Evolutionary conservation across 2,797 vertebrate species (phyloP), one percentile per base, ranked within the genome.

Genomic region (Allochrocebus solatus): DNA sequence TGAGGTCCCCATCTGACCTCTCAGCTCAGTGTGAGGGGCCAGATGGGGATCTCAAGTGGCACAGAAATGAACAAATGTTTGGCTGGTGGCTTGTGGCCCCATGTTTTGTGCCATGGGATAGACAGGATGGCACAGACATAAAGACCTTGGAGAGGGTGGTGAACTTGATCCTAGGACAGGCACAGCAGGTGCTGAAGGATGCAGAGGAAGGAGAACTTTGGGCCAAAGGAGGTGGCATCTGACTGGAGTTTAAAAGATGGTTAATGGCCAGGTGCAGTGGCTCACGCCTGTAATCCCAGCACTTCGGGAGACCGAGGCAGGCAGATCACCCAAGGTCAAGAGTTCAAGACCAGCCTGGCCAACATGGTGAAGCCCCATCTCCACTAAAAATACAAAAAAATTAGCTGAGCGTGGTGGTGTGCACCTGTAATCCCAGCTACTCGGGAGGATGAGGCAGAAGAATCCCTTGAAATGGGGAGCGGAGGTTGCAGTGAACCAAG

Each of bases 101-200:
- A 5, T 13, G 50, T 39, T 59, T 74, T 39, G 22, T 61, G 50
- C 83, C 2, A 0, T 19, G 57, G 70, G n/a, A 50, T 24, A 89
- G 26, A 6, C 21, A 78, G 46, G 48, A 67, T 59, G 78, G 46
- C 39, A 61, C 13, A 50, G 93, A 41, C 17, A 41, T 33, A 72
- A 33, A 46, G 79, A 7, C 17, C 46, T 30, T 0, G 14, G 57
- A 5, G 41, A 50, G 0, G 4, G 9, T 1, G 24, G 36, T 30
- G n/a, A 36, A 64, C 41, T 24, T 13, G 24, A 43, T 24, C 74
- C 30, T 28, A 3, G 41, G 53, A 84, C 19, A 93, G 28, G 22
- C 59, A 36, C 30, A 53, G 57, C 79, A 74, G 70, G 55, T 24
- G 19, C 64, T 89, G 8, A 24, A 87, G 16, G 67, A 43, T 12